Evolutionary conservation across 2,888 invertebrate species (phyloP), one percentile per base, ranked within the genome.

Genomic region (Eucera pruinosa): DNA sequence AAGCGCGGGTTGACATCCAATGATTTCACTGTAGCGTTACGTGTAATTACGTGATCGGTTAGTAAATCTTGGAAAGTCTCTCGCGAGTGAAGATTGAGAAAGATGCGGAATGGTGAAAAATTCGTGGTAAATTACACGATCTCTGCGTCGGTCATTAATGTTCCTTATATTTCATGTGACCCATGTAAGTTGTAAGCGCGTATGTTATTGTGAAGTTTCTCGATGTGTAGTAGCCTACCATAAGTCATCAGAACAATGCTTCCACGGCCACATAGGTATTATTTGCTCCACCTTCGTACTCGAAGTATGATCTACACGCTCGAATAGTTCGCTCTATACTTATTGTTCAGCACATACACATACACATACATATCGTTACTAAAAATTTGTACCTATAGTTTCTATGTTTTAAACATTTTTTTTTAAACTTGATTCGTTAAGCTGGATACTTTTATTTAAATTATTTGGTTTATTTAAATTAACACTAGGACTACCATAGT

Each of bases 241-340:
- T 86, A 84, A 86, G 80, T 86, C 84, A 86, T 80, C 83, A 55
- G 85, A 84, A 86, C 85, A 86, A 86, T 86, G 86, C 84, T 82
- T 80, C 65, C 71, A 71, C 75, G 66, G 71, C 61, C 54, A 60
- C 62, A 57, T 69, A 70, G 80, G 69, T 84, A 86, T 82, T 86
- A 86, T 80, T 86, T 75, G 78, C 84, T 74, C 83, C 80, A 73
- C 81, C 82, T 83, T 67, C 73, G 55, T 77, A 47, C 20, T 76
- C 79, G 76, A 77, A 73, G 67, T 11, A 65, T 84, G 80, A 86
- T 82, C 81, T 81, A 86, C 82, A 75, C 69, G 69, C 60, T 68
- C 61, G 61, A 65, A 71, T 73, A 78, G 70, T 48, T 52, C 41
- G 50, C 11, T 13, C 41, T 27, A 43, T 60, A 60, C 55, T 66